Evolutionary conservation across 1,140 invertebrate genomes (phyloP).

Genomic region (Drosophila erecta): DNA sequence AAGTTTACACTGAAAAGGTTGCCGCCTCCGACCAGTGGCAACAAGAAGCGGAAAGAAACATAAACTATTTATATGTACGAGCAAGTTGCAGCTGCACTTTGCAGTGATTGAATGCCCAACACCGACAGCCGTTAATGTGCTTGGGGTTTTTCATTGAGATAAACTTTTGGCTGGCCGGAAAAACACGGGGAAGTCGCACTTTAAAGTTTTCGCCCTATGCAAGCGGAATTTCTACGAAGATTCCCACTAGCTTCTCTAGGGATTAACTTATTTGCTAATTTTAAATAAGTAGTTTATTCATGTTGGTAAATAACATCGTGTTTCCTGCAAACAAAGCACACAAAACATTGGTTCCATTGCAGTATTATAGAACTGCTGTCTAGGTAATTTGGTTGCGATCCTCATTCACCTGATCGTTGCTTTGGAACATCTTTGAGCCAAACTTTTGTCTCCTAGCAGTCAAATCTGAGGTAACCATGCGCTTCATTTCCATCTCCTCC

Average conservation of each 20-base stretch:
- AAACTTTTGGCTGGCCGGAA: constrained; percentile 48
- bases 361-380: too few relatives aligned
- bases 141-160: constrained; percentile 34
- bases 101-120: constrained; percentile 66
- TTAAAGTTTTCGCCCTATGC: constrained; percentile 28
- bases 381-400: constrained; percentile 5
- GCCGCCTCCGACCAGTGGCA: constrained; percentile 18
- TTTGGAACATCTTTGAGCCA: not conserved
- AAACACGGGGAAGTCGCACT: constrained; percentile 35
- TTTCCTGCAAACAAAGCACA: not conserved
- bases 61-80: constrained; percentile 67
- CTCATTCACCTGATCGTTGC: not conserved
- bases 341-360: not conserved
- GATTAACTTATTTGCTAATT: not conserved
- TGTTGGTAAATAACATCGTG: too few relatives aligned
- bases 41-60: constrained; percentile 34
- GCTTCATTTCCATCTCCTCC: constrained; percentile 61
- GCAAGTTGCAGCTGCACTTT: constrained; percentile 54
- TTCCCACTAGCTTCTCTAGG: not conserved
- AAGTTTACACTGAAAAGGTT: constrained; percentile 60
- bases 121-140: constrained; percentile 54
- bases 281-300: not conserved
- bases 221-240: constrained; percentile 1
- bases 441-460: not conserved
- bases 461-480: not conserved